phyloP scores from a whole-genome alignment of 1,140 invertebrate genomes.

The Archivesica marissinica region DNA sequence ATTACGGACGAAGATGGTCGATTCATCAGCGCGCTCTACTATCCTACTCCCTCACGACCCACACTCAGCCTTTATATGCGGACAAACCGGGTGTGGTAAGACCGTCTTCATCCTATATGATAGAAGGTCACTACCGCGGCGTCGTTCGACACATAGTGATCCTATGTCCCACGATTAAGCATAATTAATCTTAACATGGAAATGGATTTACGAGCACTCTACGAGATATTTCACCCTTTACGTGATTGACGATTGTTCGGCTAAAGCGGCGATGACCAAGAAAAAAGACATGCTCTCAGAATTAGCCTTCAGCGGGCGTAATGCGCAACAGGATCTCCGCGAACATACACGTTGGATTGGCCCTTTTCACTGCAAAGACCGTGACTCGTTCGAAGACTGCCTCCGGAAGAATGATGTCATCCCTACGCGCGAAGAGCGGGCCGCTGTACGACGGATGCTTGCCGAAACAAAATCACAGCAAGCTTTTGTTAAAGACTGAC shows the following conservation, averaged over 20 bases:
- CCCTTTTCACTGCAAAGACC: background rate
- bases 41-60: no score
- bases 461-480: no score
- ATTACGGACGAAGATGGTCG: background rate
- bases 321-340: background rate
- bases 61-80: background rate
- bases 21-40: no score
- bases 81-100: background rate
- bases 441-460: no score
- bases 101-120: no score
- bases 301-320: constrained; percentile 8
- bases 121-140: background rate
- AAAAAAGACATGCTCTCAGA: constrained; percentile 45
- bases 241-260: constrained; percentile 1
- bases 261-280: constrained; percentile 14
- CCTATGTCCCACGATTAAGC: no score
- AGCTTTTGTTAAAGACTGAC: no score
- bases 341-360: background rate
- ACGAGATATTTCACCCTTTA: constrained; percentile 27
- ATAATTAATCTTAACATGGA: background rate
- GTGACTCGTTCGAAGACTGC: background rate
- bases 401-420: constrained; percentile 3
- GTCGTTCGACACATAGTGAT: background rate
- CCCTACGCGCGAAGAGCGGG: no score
- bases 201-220: constrained; percentile 12